phyloP scores from a whole-genome alignment of 2,113 vertebrate species.

The Capreolus pygargus region DNA sequence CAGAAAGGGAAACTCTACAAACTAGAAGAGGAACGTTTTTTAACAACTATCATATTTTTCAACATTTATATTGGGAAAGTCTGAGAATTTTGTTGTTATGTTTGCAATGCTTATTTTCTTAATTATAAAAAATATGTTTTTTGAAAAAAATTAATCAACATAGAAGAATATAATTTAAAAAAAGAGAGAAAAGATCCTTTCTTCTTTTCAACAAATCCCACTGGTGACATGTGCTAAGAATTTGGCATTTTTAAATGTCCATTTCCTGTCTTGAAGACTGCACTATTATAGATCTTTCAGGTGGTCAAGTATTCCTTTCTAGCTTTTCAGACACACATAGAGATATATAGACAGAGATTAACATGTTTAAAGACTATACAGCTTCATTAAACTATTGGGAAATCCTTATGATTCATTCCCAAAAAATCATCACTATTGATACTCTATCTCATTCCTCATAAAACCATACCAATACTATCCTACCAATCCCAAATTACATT shows the following conservation, averaged over 20 bases:
- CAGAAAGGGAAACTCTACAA: not conserved
- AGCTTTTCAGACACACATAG: not conserved
- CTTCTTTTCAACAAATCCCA: not conserved
- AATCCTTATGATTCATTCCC: not conserved
- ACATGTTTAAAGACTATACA: not conserved
- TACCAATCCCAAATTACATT: not conserved
- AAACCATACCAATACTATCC: not conserved
- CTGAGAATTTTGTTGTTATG: not conserved
- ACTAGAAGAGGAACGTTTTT: not conserved
- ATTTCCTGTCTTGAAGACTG: not conserved
- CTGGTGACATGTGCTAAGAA: not conserved
- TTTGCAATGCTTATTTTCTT: not conserved
- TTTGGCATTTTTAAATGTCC: not conserved
- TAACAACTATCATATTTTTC: not conserved
- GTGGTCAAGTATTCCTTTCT: not conserved
- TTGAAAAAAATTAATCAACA: not conserved
- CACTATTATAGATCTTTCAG: not conserved
- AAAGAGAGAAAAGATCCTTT: not conserved
- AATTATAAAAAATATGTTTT: not conserved
- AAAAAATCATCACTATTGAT: not conserved
- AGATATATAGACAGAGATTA: not conserved
- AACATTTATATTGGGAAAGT: not conserved
- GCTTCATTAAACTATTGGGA: not conserved
- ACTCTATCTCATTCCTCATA: not conserved
- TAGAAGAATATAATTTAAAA: not conserved